Evolutionary conservation across 2,888 invertebrate species (phyloP).

Genomic region (Drosophila sordidapex): DNA sequence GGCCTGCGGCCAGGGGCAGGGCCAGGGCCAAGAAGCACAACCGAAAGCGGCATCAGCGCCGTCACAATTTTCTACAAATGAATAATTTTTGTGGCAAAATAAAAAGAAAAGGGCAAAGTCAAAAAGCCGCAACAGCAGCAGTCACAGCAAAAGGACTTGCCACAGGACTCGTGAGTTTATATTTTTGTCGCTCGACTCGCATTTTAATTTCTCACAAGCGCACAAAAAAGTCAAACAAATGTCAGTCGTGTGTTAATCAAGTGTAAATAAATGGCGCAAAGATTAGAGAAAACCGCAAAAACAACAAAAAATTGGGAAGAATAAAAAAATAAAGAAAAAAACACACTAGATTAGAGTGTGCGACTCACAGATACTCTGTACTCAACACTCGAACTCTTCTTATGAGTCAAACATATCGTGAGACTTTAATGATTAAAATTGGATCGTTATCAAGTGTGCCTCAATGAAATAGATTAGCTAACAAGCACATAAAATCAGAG

Average conservation of each 20-base stretch:
- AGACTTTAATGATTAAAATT: neutral
- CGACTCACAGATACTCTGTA: conserved; percentile 13
- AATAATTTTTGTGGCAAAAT: conserved; percentile 71
- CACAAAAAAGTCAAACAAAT: conserved; percentile 81
- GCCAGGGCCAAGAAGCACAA: conserved; percentile 48
- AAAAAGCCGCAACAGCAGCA: conserved; percentile 45
- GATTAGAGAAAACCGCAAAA: conserved; percentile 78
- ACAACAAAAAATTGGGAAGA: conserved; percentile 9
- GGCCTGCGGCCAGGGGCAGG: conserved; percentile 73
- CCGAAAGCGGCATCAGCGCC: conserved; percentile 29
- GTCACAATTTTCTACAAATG: conserved; percentile 77
- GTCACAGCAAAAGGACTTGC: conserved; percentile 34
- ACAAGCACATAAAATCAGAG: neutral
- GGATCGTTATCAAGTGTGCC: neutral
- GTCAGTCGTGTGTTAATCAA: conserved; percentile 84
- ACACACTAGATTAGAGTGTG: too few species aligned
- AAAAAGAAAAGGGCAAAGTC: conserved; percentile 57
- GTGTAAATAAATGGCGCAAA: conserved; percentile 85
- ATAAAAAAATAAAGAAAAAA: conserved; percentile 15
- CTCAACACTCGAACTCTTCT: neutral
- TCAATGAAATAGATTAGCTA: neutral
- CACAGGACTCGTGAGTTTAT: conserved; percentile 31
- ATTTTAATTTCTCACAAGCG: conserved; percentile 71
- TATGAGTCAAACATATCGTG: neutral
- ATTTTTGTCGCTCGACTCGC: conserved; percentile 58